Conservation (phyloP, 2,888 invertebrate genomes). For the Acleris holmiana region DNA sequence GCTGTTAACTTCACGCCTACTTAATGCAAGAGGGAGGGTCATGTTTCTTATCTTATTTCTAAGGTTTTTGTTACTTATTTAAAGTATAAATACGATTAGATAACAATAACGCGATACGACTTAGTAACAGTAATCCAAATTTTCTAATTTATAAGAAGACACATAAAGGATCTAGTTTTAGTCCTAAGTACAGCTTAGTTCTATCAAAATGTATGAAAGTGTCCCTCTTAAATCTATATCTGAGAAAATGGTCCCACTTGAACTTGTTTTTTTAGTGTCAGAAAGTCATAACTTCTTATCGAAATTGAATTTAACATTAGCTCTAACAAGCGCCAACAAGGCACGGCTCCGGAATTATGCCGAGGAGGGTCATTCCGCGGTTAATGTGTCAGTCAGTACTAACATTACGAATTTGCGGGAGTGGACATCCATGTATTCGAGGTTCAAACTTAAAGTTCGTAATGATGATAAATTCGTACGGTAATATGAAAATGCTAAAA, state of each 20-base stretch:
- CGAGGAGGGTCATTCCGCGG: constrained; percentile 34
- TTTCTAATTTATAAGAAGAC: too few relatives aligned
- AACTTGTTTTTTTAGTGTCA: constrained; percentile 31
- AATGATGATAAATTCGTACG: too few relatives aligned
- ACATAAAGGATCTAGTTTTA: too few relatives aligned
- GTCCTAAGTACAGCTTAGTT: too few relatives aligned
- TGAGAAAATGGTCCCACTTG: background rate
- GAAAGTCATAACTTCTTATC: constrained; percentile 34
- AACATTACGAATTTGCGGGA: constrained; percentile 22
- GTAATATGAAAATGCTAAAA: too few relatives aligned
- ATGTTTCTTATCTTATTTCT: too few relatives aligned
- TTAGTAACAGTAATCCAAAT: too few relatives aligned
- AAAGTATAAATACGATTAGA: too few relatives aligned
- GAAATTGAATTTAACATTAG: constrained; percentile 40
- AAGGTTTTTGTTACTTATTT: too few relatives aligned
- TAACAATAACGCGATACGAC: too few relatives aligned
- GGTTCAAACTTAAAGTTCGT: background rate
- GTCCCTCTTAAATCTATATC: too few relatives aligned
- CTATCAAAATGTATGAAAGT: too few relatives aligned
- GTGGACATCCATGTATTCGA: constrained; percentile 9
- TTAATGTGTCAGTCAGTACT: constrained; percentile 27
- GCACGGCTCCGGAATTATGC: constrained; percentile 34
- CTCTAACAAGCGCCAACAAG: constrained; percentile 35
- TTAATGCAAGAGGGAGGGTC: background rate
- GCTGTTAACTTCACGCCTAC: background rate